Evolutionary conservation across 2,888 invertebrate genomes (phyloP), one percentile per base, ranked within the genome.

Genomic region (Diaprepes abbreviatus): DNA sequence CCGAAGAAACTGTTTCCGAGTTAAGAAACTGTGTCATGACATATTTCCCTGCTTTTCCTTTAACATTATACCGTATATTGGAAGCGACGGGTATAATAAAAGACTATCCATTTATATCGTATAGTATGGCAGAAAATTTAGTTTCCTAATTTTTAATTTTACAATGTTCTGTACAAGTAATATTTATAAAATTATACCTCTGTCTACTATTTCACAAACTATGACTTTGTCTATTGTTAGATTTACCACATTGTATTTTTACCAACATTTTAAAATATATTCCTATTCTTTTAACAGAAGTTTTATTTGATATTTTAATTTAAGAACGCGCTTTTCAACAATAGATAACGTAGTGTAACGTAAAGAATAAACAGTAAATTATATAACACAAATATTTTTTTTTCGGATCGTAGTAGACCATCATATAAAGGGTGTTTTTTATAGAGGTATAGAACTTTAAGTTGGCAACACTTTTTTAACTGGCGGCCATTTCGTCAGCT

Each of bases 51-150:
- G 76, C 79, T 12, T 75, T 84, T 48, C 80, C 83, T 0, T 73
- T 84, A 19, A 80, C 81, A 14, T 73, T 85, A 54, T 83, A 80
- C 73, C 74, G 83, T 50, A 80, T 83, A 67, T 72, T 84, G 38
- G 83, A 83, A 63, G 79, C 80, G 19, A 80, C 83, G 1, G 75
- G 78, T 35, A 83, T 83, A 82, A 74, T 83, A 36, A 78, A 80
- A 45, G 82, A 83, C 74, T 78, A 79, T 21, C 78, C 75, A 36
- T 79, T 82, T 70, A 71, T 75, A 24, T 65, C 73, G 10, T 80
- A 79, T 74, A 76, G 75, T 36, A 70, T 70, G 9, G 69, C 74
- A n/a, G 71, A 70, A 58, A 58, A 31, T 24, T 28, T 67, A 31
- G 36, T 63, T 33, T 57, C 48, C 9, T 66, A 28, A 55, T 66